Evolutionary conservation across 2,888 invertebrate species (phyloP), one percentile per base, ranked within the genome.

Genomic region (Philereme transversata): DNA sequence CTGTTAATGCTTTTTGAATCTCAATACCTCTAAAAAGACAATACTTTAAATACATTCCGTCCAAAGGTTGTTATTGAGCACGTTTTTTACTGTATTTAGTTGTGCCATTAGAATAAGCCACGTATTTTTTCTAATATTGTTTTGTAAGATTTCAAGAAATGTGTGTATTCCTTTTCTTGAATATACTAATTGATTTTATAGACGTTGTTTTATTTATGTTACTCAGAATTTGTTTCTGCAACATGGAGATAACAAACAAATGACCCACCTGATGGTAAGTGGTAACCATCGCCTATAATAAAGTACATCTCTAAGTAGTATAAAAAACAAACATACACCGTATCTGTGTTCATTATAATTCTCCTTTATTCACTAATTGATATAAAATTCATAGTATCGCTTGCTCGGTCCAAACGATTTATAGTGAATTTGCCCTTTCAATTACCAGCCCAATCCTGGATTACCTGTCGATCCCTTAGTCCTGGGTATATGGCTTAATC

Each of bases 31-130:
- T 22, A 22, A 40, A 40, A 40, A 40, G 6, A 40, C 4, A 40
- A 6, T 40, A 40, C 47, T 5, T 8, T 52, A 35, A 9, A 5
- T 45, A 38, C 5, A 41, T 41, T 38, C 61, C 57, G 53, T 73
- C 74, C 72, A 73, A 77, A 75, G 69, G 66, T 67, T 63, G 65
- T 57, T 54, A 46, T 49, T 54, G 55, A 38, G 61, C 65, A 62
- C 62, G 46, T 65, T 60, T 57, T 59, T 60, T 59, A 52, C 11
- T 65, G 43, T 60, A 57, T 66, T 64, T 68, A 65, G 64, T 65
- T 67, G 69, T 69, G 67, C 69, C 69, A 68, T 69, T 68, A 69
- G 69, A 46, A 0, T 65, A 64, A 63, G 63, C 22, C 47, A 64
- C 51, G 46, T 58, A 65, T 62, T 55, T 46, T 49, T 59, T 57